Conservation (phyloP, 2,888 invertebrate species). For the Metopia argyrocephala region DNA sequence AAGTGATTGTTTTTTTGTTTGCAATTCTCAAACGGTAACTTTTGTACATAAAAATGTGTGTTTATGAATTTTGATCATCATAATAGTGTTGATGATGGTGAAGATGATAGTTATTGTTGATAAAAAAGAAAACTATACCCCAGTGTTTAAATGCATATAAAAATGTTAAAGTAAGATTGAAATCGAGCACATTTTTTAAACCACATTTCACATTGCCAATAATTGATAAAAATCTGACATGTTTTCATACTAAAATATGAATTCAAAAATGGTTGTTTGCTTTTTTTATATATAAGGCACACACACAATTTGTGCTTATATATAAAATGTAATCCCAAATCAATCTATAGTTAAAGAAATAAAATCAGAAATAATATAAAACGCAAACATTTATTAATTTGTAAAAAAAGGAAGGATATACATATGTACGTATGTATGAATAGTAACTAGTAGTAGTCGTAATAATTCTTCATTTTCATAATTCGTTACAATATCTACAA, state of each 20-base stretch:
- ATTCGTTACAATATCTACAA: too few species aligned
- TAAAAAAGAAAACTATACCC: slow-evolving; percentile 14
- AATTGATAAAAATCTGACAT: slow-evolving; percentile 26
- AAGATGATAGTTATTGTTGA: neutral
- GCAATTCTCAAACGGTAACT: slow-evolving; percentile 26
- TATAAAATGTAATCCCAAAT: too few species aligned
- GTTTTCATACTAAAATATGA: slow-evolving; percentile 14
- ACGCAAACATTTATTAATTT: too few species aligned
- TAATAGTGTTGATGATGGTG: neutral
- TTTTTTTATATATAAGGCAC: too few species aligned
- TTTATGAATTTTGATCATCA: neutral
- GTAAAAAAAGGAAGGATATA: too few species aligned
- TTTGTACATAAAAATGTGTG: neutral
- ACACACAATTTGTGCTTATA: too few species aligned
- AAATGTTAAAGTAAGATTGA: neutral
- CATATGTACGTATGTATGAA: too few species aligned
- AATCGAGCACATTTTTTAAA: slow-evolving; percentile 34
- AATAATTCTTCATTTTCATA: too few species aligned
- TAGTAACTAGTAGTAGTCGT: too few species aligned
- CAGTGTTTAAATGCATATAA: neutral
- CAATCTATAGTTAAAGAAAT: too few species aligned
- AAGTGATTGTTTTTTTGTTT: slow-evolving; percentile 57
- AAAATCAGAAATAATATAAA: too few species aligned
- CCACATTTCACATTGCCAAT: slow-evolving; percentile 17
- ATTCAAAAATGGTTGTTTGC: too few species aligned